phyloP scores from a whole-genome alignment of 1,140 invertebrate genomes.

The Protaetia brevitarsis region DNA sequence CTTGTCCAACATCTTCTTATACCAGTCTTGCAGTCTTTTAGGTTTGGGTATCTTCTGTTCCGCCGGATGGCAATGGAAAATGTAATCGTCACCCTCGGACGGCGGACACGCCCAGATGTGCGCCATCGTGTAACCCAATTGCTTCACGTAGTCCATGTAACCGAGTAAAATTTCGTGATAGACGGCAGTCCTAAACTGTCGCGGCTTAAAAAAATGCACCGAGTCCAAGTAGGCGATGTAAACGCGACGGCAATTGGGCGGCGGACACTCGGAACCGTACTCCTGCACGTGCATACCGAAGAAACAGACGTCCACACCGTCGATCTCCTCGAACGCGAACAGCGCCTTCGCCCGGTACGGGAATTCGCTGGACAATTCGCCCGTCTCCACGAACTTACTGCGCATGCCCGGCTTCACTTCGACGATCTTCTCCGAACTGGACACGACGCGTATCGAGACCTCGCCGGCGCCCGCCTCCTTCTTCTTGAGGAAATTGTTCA shows the following conservation, averaged over 20 bases:
- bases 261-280: slow-evolving; percentile 94
- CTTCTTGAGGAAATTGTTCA: slow-evolving; percentile 97
- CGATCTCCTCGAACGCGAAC: slow-evolving; percentile 99
- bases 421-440: slow-evolving; percentile 95
- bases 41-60: slow-evolving; percentile 99
- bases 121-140: slow-evolving; percentile 97
- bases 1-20: slow-evolving; percentile 99
- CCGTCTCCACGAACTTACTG: slow-evolving; percentile 83
- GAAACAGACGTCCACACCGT: slow-evolving; percentile 98
- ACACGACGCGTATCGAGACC: slow-evolving; percentile 95
- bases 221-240: slow-evolving; percentile 99
- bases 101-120: slow-evolving; percentile 99
- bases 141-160: slow-evolving; percentile 98
- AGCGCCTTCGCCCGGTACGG: slow-evolving; percentile 97
- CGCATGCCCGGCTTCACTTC: slow-evolving; percentile 99
- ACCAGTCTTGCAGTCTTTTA: slow-evolving; percentile 99
- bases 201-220: slow-evolving; percentile 98
- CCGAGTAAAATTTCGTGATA: slow-evolving; percentile 99
- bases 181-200: slow-evolving; percentile 94
- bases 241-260: slow-evolving; percentile 94
- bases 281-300: slow-evolving; percentile 99
- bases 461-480: slow-evolving; percentile 95
- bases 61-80: slow-evolving; percentile 98
- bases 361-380: slow-evolving; percentile 88
- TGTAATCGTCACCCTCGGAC: slow-evolving; percentile 99